A percentile compares a stretch with the other conserved stretches of the same genome.
Conservation (phyloP, 2,888 invertebrate genomes). For the Gisinianus flammeolus region DNA sequence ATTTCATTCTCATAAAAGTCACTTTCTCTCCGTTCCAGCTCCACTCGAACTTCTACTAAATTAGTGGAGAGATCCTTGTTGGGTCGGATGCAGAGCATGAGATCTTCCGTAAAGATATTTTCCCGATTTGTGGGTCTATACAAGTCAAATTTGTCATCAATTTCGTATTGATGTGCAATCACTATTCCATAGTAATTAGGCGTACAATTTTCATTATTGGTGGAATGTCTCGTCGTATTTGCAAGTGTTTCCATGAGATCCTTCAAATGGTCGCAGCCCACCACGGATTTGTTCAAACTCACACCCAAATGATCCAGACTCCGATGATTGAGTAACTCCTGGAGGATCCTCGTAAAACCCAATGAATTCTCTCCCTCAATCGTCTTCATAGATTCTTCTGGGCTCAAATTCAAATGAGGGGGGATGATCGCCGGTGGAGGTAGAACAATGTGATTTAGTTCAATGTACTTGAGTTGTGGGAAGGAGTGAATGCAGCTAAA, state of each 20-base stretch:
- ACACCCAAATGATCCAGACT: slow-evolving; percentile 26
- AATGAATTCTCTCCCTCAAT: too few species aligned
- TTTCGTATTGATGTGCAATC: slow-evolving; percentile 29
- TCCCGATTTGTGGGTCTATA: slow-evolving; percentile 23
- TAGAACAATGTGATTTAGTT: slow-evolving; percentile 24
- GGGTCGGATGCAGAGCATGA: neutral
- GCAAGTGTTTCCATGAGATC: slow-evolving; percentile 12
- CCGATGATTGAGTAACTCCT: slow-evolving; percentile 18
- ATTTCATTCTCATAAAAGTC: slow-evolving; percentile 17
- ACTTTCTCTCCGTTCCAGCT: slow-evolving; percentile 6
- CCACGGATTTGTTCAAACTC: slow-evolving; percentile 17
- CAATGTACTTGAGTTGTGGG: slow-evolving; percentile 14
- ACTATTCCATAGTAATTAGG: slow-evolving; percentile 29
- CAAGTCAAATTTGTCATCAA: slow-evolving; percentile 33
- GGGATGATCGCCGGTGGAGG: neutral
- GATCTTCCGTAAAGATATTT: slow-evolving; percentile 17
- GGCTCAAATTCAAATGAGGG: neutral
- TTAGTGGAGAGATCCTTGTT: neutral
- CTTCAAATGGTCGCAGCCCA: neutral
- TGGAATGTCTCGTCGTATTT: neutral
- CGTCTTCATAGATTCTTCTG: too few species aligned
- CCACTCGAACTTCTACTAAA: slow-evolving; percentile 25
- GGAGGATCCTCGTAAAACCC: neutral
- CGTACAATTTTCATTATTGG: neutral
- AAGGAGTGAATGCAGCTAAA: slow-evolving; percentile 23